Base-by-base conservation (phyloP, 2,113 vertebrate species). In the Struthidea cinerea region DNA sequence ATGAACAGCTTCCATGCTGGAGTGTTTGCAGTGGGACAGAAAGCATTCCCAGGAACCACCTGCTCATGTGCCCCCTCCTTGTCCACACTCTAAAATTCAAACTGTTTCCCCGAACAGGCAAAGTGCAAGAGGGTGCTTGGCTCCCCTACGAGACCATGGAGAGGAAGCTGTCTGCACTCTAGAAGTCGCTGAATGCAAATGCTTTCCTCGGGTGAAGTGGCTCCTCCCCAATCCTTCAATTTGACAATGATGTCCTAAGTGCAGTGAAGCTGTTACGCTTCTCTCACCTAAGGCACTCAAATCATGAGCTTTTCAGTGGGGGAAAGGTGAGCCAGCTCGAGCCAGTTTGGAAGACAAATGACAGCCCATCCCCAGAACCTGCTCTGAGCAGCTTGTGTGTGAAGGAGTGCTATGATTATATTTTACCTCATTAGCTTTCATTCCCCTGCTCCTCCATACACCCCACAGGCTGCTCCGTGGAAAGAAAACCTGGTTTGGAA, bases 191-290 rank as follows among this genome's bases (percentile, higher is more conserved):
- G 77, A 94, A 93, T 39, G 77, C 53, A 94, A 93, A 91, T 69
- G 44, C 86, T 87, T 75, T n/a, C 71, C 64, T 89, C 5, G 22
- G 64, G 28, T 88, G 85, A 96, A 95, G 80, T 89, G 73, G 52
- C 69, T 94, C 89, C 89, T 95, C 76, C 80, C 87, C 49, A 68
- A 0, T 42, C 67, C 67, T 93, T 89, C 84, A 88, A 65, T 83
- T 55, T 89, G 82, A 88, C 87, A 91, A 80, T 37, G 84, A 84
- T 71, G 82, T 77, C 92, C 93, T 88, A 80, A 90, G 71, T 86
- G 82, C 52, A 5, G 63, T 17, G 57, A 81, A 90, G 44, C 37
- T 89, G 52, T 87, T 87, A 69, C 2, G 41, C 21, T 28, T 84
- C 84, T 93, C 81, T 91, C 53, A 76, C 87, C 81, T 56, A 42